Conservation (phyloP, 2,113 vertebrate species). For the Illadopsis cleaveri region DNA sequence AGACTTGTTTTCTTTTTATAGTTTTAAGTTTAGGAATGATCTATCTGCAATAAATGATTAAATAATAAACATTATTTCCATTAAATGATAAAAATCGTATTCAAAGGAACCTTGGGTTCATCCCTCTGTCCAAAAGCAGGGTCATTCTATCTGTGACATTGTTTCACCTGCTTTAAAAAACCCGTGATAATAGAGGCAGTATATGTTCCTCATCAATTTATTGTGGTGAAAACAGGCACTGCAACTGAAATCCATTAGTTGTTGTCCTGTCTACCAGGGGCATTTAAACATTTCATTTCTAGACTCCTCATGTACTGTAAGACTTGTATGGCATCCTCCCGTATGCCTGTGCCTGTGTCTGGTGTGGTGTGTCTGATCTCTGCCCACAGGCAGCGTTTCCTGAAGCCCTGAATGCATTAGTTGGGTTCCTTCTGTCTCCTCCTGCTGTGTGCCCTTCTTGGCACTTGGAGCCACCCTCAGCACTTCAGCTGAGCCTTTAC, state of each 20-base stretch:
- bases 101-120: background rate
- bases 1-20: background rate
- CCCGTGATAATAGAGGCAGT: fast-evolving
- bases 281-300: background rate
- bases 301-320: background rate
- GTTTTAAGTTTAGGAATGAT: background rate
- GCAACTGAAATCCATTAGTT: background rate
- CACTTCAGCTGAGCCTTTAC: background rate
- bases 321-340: background rate
- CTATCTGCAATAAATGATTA: background rate
- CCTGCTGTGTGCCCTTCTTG: background rate
- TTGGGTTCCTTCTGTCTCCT: background rate
- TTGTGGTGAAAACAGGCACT: background rate
- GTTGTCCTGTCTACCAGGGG: background rate
- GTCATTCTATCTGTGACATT: background rate
- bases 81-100: background rate
- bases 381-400: background rate
- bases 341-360: background rate
- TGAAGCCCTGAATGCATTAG: background rate
- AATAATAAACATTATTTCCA: background rate
- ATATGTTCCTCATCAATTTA: background rate
- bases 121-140: background rate
- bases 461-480: background rate
- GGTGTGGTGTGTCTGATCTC: background rate
- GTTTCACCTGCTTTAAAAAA: background rate